Percentiles rank a stretch among this genome's conserved stretches.
Evolutionary conservation across 2,113 vertebrate species (phyloP).

Genomic region (Geothlypis trichas): DNA sequence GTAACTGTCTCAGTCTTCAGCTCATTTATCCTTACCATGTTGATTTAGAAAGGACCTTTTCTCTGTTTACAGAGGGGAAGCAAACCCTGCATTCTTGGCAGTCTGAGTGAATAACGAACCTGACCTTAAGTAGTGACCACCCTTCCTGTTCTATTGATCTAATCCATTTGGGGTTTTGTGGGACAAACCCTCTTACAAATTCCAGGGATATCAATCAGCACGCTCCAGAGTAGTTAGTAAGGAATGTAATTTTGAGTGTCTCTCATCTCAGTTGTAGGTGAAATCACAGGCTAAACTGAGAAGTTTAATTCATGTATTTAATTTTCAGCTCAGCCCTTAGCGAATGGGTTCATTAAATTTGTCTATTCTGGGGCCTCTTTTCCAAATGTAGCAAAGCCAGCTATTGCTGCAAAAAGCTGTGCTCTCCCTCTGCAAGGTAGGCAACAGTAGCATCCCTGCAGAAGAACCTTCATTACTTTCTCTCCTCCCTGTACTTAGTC

Average conservation of each 20-base stretch:
- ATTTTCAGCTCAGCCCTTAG: not conserved
- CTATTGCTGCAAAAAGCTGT: not conserved
- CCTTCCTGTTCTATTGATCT: not conserved
- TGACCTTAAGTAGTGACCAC: not conserved
- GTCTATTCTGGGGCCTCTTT: not conserved
- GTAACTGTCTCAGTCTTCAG: not conserved
- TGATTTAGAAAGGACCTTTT: not conserved
- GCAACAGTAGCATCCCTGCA: not conserved
- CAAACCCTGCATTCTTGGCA: slow-evolving; percentile 13
- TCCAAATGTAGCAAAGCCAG: not conserved
- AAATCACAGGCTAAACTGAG: not conserved
- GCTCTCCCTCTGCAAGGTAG: not conserved
- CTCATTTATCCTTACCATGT: not conserved
- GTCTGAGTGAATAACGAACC: not conserved
- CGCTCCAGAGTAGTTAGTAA: not conserved
- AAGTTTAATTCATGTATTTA: not conserved
- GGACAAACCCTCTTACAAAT: not conserved
- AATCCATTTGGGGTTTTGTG: not conserved
- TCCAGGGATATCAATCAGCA: not conserved
- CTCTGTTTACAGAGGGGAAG: not conserved
- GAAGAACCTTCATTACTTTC: not conserved
- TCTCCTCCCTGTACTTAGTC: not conserved
- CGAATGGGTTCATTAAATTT: not conserved
- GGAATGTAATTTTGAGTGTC: not conserved
- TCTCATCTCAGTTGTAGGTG: not conserved